Conservation (phyloP, 2,113 vertebrate genomes). For the Athene noctua region DNA sequence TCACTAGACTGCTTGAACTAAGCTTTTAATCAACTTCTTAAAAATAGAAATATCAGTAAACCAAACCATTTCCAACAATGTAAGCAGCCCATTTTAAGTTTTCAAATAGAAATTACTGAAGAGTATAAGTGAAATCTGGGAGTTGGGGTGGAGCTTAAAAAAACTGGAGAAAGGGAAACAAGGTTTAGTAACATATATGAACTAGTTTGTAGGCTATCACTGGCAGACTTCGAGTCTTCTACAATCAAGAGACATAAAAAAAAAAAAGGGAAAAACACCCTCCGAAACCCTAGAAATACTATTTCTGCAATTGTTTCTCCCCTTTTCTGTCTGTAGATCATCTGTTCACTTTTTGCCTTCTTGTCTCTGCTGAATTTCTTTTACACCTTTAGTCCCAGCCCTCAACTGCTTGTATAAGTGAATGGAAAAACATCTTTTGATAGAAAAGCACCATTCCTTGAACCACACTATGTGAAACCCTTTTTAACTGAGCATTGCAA, state of each 20-base stretch:
- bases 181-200: not conserved
- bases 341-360: not conserved
- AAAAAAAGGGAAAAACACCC: not conserved
- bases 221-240: not conserved
- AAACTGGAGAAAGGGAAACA: rapidly evolving
- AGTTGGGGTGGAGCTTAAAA: rapidly evolving
- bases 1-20: not conserved
- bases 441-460: not conserved
- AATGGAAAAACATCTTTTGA: not conserved
- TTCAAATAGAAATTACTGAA: not conserved
- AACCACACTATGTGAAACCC: not conserved
- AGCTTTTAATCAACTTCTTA: not conserved
- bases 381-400: not conserved
- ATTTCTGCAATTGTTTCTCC: not conserved
- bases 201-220: not conserved
- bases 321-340: not conserved
- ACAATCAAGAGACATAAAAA: not conserved
- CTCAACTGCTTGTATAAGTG: not conserved
- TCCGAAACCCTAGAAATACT: not conserved
- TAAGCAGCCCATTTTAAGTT: not conserved
- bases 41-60: not conserved
- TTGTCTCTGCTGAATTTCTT: not conserved
- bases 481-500: not conserved
- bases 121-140: not conserved
- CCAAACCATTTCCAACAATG: not conserved